Base-by-base conservation (phyloP, 2,797 vertebrate species). In the Alosa sapidissima region DNA sequence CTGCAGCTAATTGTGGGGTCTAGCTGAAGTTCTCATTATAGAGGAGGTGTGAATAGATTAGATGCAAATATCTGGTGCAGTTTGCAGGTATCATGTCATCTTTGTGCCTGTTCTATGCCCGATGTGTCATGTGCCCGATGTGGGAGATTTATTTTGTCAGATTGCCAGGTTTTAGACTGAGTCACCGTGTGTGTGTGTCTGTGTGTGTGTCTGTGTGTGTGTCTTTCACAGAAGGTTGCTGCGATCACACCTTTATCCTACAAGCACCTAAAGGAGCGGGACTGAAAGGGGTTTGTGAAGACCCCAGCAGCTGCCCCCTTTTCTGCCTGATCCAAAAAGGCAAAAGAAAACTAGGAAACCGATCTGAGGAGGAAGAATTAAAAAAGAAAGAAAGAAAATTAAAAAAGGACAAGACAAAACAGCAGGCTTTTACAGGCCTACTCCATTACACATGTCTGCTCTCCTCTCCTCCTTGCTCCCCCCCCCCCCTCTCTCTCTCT, bases 191-290 rank as follows among this genome's bases (percentile, higher is more conserved):
- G 48, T 72, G 52, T 11, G 54, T 55, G 41, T 54, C 5, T 55
- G 52, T 62, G 48, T 72, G 52, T 11, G 54, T 55, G 41, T 54
- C 5, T 55, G 52, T 62, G 36, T 87, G 58, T 54, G 52, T 58
- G 55, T 58, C 55, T 58, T 58, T 33, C 68, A 62, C 54, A 6
- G 82, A 5, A 96, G 95, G 91, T 89, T 0, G 85, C 93, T 49
- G 87, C 91, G 7, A 93, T 96, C 88, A 93, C 91, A 75, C 92
- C 93, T 65, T 89, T 96, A 13, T 96, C 96, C 89, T 96, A 95
- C 85, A 96, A 94, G 90, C 89, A 94, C 85, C 91, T 96, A 87
- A 94, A 83, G 81, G 94, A 92, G 72, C 88, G 47, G 2, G 86
- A 92, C 83, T 93, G 88, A 94, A 87, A 62, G 51, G 54, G 54